These are phyloP conservation scores for Popillia japonica DNA, from an alignment of 1,140 invertebrate species.

Conservation along the genomic window DNA sequence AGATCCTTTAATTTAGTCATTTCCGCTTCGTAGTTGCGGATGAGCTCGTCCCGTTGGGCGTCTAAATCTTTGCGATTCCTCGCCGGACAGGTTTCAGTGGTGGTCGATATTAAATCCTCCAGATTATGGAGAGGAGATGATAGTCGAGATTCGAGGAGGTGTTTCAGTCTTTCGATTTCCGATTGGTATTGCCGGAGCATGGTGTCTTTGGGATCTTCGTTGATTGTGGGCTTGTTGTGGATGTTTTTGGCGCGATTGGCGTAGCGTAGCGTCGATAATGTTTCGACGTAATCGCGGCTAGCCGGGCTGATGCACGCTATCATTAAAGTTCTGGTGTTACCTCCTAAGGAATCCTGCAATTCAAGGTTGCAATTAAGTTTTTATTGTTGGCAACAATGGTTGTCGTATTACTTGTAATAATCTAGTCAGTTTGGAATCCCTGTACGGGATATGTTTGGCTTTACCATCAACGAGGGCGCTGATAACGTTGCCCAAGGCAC, in stretches of 20 bases:
- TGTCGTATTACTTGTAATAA: slow-evolving; percentile 72
- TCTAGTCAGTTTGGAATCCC: slow-evolving; percentile 92
- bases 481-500: slow-evolving; percentile 94
- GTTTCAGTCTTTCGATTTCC: slow-evolving; percentile 80
- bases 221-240: slow-evolving; percentile 48
- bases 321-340: slow-evolving; percentile 52
- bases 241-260: slow-evolving; percentile 48
- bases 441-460: slow-evolving; percentile 92
- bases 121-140: slow-evolving; percentile 48
- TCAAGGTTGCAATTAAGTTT: too few species aligned
- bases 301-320: slow-evolving; percentile 47
- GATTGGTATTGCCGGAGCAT: slow-evolving; percentile 87
- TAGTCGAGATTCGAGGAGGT: slow-evolving; percentile 67
- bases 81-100: slow-evolving; percentile 40
- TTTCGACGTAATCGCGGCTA: slow-evolving; percentile 47
- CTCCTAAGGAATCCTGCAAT: slow-evolving; percentile 78
- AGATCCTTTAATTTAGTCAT: slow-evolving; percentile 61
- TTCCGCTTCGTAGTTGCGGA: slow-evolving; percentile 61
- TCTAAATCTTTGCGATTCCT: slow-evolving; percentile 52
- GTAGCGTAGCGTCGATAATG: slow-evolving; percentile 49
- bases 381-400: too few species aligned
- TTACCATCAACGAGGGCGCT: slow-evolving; percentile 95
- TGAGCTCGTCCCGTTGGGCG: slow-evolving; percentile 55
- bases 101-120: slow-evolving; percentile 50
- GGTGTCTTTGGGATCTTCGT: slow-evolving; percentile 87